Evolutionary conservation across 37 sponge, comb jelly and placozoan genomes (phyloP), one percentile per base, ranked within the genome.

Genomic region (Halisarca cf. caerulea): DNA sequence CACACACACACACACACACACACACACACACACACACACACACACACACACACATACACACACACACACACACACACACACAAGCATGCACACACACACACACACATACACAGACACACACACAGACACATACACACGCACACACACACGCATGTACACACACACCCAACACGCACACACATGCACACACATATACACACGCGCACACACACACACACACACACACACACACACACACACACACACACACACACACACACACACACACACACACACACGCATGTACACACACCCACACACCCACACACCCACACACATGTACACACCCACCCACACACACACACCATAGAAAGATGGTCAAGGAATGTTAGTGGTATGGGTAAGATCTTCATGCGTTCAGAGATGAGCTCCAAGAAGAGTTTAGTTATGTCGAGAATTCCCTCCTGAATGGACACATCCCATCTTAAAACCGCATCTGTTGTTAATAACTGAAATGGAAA

Each of bases 361-460:
- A 95, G 87, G 24, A 95, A 86, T 23, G 85, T 28, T 21, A 88
- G 38, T 0, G 96, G 96, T 3, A 93, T 57, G 17, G 96, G 86
- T 41, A 38, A 21, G 20, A 90, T 88, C 39, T 84, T 89, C 39
- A 97, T 87, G 17, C 91, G 58, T 44, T 84, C 93, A 64, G 93
- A 90, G 2, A 95, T 80, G 32, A 97, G 54, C 87, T 97, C 95
- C 60, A 97, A 44, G 1, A 95, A 64, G 18, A 94, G 53, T 33
- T 82, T 82, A 41, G 71, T 32, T 95, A 97, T 94, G 82, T 97
- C 93, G 4, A 79, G n/a, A 32, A 97, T 97, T 0, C 97, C 93
- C 30, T 91, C 89, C 83, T 95, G 87, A 54, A 97, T 88, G 74
- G 91, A 68, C 38, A 51, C 66, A 51, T 91, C 95, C 97, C 97